A percentile compares a stretch with the other conserved stretches of the same genome.
Conservation (phyloP, 1,140 invertebrate genomes). For the Drosophila sp. region DNA sequence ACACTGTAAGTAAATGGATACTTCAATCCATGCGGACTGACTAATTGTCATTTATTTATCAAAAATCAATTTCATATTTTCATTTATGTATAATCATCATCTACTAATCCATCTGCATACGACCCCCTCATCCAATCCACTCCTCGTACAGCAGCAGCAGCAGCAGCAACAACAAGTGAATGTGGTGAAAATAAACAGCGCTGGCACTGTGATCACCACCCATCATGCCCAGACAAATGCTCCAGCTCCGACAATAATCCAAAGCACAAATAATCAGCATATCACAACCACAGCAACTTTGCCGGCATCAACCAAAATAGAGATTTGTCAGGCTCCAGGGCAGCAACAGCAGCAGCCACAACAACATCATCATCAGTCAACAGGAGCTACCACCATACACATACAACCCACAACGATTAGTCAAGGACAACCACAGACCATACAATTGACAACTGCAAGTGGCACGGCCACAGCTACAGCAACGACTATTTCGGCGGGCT, state of each 20-base stretch:
- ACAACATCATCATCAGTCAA: slow-evolving; percentile 32
- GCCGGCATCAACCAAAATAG: slow-evolving; percentile 81
- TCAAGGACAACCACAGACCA: slow-evolving; percentile 61
- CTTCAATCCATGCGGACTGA: background rate
- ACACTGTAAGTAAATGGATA: slow-evolving; percentile 66
- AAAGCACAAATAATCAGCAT: slow-evolving; percentile 81
- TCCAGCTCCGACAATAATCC: slow-evolving; percentile 77
- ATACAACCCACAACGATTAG: slow-evolving; percentile 47
- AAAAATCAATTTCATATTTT: slow-evolving; percentile 1
- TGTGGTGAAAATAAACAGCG: slow-evolving; percentile 80
- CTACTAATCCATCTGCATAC: background rate
- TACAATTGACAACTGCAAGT: slow-evolving; percentile 65
- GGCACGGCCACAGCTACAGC: slow-evolving; percentile 74
- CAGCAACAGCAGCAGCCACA: slow-evolving; percentile 30
- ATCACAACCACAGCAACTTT: slow-evolving; percentile 79
- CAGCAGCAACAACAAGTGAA: slow-evolving; percentile 83
- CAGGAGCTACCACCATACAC: slow-evolving; percentile 50
- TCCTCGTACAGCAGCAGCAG: slow-evolving; percentile 1
- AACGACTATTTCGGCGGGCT: slow-evolving; percentile 59
- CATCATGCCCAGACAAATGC: slow-evolving; percentile 72
- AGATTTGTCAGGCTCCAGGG: slow-evolving; percentile 72
- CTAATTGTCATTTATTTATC: background rate
- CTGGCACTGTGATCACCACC: slow-evolving; percentile 78
- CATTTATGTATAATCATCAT: slow-evolving; percentile 9
- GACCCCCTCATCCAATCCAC: slow-evolving; percentile 19